Evolutionary conservation across 1,140 invertebrate genomes (phyloP).

Genomic region (Hesperophylax magnus): DNA sequence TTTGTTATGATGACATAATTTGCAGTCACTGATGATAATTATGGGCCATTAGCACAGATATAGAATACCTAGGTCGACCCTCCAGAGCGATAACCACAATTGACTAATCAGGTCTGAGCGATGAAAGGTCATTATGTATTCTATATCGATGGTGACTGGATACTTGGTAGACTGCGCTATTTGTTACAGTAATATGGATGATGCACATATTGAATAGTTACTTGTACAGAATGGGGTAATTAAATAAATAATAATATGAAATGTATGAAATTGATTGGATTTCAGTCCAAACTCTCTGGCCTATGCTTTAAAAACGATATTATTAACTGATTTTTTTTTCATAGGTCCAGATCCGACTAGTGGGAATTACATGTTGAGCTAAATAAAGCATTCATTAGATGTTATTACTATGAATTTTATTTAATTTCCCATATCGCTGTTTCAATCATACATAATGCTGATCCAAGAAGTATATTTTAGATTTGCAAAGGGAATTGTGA

Average conservation of each 20-base stretch:
- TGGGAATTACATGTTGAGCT: conserved; percentile 58
- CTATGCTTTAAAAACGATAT: conserved; percentile 49
- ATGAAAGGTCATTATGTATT: background rate
- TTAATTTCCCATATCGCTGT: background rate
- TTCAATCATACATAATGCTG: no score
- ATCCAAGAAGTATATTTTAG: no score
- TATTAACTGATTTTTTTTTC: conserved; percentile 44
- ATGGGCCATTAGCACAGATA: no score
- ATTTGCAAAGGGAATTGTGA: no score
- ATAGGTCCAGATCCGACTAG: conserved; percentile 57
- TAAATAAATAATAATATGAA: background rate
- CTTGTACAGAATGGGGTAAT: conserved; percentile 23
- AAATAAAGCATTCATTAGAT: conserved; percentile 57
- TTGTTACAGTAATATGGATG: background rate
- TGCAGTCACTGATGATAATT: background rate
- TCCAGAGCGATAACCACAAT: no score
- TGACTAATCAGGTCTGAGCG: no score
- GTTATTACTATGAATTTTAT: conserved; percentile 45
- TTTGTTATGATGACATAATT: background rate
- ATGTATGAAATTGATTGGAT: conserved; percentile 4
- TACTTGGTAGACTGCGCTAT: background rate
- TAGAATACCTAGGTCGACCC: no score
- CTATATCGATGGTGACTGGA: background rate
- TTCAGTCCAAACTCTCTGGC: conserved; percentile 44
- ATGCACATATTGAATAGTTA: conserved; percentile 19